Evolutionary conservation across 2,888 invertebrate species (phyloP).

Genomic region (Tiliacea aurago): DNA sequence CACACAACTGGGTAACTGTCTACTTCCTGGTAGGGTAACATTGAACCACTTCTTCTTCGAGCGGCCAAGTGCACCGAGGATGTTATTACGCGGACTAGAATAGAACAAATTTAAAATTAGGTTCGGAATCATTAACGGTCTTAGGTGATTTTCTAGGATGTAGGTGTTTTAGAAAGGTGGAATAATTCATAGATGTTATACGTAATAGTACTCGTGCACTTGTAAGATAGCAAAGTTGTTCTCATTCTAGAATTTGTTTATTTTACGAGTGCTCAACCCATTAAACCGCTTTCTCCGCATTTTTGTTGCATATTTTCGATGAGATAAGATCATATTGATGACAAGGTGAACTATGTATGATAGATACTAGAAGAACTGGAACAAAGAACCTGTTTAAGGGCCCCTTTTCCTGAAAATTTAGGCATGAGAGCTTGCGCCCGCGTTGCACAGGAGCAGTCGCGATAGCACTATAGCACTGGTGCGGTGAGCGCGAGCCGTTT

Average conservation of each 20-base stretch:
- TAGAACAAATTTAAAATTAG: constrained; percentile 75
- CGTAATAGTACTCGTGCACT: not conserved
- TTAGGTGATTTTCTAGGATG: not conserved
- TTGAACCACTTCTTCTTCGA: constrained; percentile 87
- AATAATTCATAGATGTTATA: not conserved
- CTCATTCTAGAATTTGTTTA: not conserved
- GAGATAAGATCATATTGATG: not conserved
- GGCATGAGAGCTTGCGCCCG: no score
- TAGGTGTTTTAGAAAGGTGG: not conserved
- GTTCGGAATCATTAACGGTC: constrained; percentile 23
- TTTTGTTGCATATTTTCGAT: no score
- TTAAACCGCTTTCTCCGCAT: not conserved
- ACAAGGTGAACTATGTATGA: constrained; percentile 1
- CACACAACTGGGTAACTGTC: constrained; percentile 86
- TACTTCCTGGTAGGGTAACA: constrained; percentile 86
- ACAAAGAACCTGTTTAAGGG: constrained; percentile 22
- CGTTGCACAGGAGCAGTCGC: no score
- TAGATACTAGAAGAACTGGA: constrained; percentile 1
- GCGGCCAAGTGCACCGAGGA: constrained; percentile 89
- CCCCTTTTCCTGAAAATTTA: no score
- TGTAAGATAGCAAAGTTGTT: not conserved
- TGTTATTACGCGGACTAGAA: constrained; percentile 82
- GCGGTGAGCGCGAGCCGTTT: no score
- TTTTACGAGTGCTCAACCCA: no score
- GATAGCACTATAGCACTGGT: no score